A percentile compares a stretch with the other conserved stretches of the same genome.
These are phyloP conservation scores for Pediacus dermestoides DNA, from an alignment of 2,888 invertebrate genomes.

Conservation along the genomic window DNA sequence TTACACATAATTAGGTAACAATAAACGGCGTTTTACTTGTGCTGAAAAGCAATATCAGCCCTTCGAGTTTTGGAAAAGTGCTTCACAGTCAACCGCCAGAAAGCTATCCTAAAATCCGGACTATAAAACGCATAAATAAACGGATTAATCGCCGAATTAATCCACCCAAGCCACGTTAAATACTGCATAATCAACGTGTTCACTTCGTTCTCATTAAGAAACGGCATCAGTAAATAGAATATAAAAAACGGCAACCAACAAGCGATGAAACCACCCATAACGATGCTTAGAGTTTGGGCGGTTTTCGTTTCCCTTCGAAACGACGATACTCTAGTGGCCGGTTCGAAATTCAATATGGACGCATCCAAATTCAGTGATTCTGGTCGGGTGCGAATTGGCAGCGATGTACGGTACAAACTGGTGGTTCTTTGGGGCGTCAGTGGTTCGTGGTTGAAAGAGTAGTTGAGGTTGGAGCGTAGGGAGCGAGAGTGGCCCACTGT, in stretches of 20 bases:
- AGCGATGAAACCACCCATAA: constrained; percentile 82
- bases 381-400: constrained; percentile 44
- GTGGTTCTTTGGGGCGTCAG: constrained; percentile 38
- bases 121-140: constrained; percentile 90
- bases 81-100: constrained; percentile 76
- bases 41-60: constrained; percentile 44
- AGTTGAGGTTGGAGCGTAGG: constrained; percentile 41
- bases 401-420: constrained; percentile 38
- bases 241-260: constrained; percentile 89
- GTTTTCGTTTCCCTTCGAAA: constrained; percentile 80
- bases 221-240: constrained; percentile 76
- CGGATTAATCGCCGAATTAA: constrained; percentile 86
- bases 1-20: not conserved
- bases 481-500: constrained; percentile 33
- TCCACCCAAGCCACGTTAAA: constrained; percentile 86
- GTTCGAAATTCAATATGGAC: constrained; percentile 53
- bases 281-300: constrained; percentile 80
- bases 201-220: constrained; percentile 61
- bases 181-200: constrained; percentile 63
- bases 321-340: constrained; percentile 59
- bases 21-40: constrained; percentile 34
- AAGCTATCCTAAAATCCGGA: constrained; percentile 80
- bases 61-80: constrained; percentile 57
- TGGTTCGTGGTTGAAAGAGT: constrained; percentile 41
- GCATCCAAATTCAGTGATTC: constrained; percentile 56